These are phyloP conservation scores for Nixonia krombeini DNA, from an alignment of 1,140 invertebrate species.

Conservation along the genomic window DNA sequence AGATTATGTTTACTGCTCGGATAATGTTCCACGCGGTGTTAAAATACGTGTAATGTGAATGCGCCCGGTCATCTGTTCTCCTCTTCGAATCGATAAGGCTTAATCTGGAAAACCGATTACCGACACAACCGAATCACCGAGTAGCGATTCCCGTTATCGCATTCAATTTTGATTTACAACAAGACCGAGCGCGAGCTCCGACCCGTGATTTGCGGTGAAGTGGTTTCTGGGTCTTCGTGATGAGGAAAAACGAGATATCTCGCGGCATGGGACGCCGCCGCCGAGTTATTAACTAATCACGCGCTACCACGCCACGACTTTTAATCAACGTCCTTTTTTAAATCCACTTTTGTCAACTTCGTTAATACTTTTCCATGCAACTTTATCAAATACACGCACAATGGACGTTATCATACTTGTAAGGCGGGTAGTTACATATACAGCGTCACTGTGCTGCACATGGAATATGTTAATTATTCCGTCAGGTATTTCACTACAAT, in stretches of 20 bases:
- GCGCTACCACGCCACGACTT: too few relatives aligned
- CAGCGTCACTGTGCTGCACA: too few relatives aligned
- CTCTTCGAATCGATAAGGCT: constrained; percentile 34
- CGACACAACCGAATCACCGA: constrained; percentile 34
- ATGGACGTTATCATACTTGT: too few relatives aligned
- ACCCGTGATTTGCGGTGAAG: constrained; percentile 18
- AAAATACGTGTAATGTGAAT: constrained; percentile 31
- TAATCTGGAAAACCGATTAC: constrained; percentile 47
- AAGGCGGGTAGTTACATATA: too few relatives aligned
- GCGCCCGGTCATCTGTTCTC: constrained; percentile 17
- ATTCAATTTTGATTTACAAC: constrained; percentile 45
- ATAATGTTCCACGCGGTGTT: constrained; percentile 19
- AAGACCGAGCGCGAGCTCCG: constrained; percentile 9
- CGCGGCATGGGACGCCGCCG: too few relatives aligned
- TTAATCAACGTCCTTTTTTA: too few relatives aligned
- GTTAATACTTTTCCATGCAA: too few relatives aligned
- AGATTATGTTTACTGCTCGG: neutral
- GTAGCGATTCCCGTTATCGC: constrained; percentile 37
- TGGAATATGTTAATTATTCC: too few relatives aligned
- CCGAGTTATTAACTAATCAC: too few relatives aligned
- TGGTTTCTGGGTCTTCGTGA: neutral
- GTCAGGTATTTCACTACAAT: too few relatives aligned
- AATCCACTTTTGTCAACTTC: too few relatives aligned
- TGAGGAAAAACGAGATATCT: neutral
- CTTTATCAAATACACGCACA: too few relatives aligned